Evolutionary conservation across 2,113 vertebrate species (phyloP).

Genomic region (Corvus cornix): DNA sequence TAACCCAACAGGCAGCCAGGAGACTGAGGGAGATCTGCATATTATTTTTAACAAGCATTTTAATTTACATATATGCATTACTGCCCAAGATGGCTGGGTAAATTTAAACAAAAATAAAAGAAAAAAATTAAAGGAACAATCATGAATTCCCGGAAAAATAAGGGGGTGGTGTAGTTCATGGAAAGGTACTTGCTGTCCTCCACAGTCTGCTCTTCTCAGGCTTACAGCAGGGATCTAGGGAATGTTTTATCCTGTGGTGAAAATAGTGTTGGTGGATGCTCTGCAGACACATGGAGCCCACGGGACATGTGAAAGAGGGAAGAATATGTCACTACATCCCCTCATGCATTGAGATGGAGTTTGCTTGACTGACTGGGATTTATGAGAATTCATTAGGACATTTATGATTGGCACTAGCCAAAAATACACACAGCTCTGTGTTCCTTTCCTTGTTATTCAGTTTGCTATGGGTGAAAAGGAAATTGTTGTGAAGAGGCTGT

Average conservation of each 20-base stretch:
- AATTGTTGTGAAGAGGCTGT: background rate
- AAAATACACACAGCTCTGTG: background rate
- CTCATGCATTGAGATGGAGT: background rate
- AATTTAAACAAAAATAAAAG: background rate
- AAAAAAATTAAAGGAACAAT: background rate
- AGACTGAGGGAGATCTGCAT: background rate
- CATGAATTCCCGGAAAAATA: background rate
- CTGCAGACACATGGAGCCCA: background rate
- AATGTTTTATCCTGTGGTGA: background rate
- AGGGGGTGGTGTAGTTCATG: background rate
- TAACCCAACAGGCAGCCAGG: background rate
- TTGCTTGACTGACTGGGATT: background rate
- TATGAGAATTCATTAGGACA: background rate
- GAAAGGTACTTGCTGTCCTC: background rate
- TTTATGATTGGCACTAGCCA: background rate
- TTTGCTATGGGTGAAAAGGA: background rate
- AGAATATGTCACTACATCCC: background rate
- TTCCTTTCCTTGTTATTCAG: background rate
- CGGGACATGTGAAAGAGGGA: background rate
- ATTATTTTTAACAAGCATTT: background rate
- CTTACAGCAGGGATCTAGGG: background rate
- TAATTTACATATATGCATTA: background rate
- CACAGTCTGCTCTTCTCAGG: background rate
- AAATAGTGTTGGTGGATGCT: background rate
- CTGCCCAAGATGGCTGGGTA: background rate